These are phyloP conservation scores for Papilio machaon DNA, from an alignment of 1,140 invertebrate genomes.

Conservation along the genomic window DNA sequence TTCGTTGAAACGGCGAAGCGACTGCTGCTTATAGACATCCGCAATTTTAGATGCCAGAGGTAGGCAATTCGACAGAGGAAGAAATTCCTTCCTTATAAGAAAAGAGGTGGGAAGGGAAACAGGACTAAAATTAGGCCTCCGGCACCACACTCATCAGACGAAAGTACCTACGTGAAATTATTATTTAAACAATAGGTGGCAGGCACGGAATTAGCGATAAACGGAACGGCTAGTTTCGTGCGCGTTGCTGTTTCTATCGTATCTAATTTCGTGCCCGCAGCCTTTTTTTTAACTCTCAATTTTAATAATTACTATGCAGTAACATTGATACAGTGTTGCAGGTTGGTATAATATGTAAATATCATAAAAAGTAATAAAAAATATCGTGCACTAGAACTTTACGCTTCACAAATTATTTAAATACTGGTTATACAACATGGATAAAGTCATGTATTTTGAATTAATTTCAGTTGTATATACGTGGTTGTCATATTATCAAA, in stretches of 20 bases:
- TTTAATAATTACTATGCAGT: not conserved
- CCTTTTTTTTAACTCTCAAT: not conserved
- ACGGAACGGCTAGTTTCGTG: too few relatives aligned
- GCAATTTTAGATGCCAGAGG: too few relatives aligned
- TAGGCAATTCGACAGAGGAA: too few relatives aligned
- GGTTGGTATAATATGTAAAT: not conserved
- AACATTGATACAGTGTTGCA: constrained; percentile 3
- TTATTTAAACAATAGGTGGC: too few relatives aligned
- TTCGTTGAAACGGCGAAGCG: too few relatives aligned
- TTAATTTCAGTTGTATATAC: constrained; percentile 14
- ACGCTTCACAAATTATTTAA: not conserved
- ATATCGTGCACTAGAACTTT: not conserved
- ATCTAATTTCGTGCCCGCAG: not conserved
- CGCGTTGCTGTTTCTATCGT: too few relatives aligned
- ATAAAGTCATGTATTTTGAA: constrained; percentile 17
- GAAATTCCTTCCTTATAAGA: too few relatives aligned
- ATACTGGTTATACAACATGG: constrained; percentile 1
- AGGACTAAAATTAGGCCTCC: too few relatives aligned
- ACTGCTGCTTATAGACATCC: too few relatives aligned
- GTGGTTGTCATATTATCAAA: constrained; percentile 16
- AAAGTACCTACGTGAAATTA: too few relatives aligned
- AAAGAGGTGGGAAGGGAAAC: too few relatives aligned
- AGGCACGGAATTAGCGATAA: too few relatives aligned
- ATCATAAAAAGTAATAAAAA: not conserved
- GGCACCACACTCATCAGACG: not conserved